phyloP scores from a whole-genome alignment of 2,888 invertebrate species.

The Ligdia adustata region DNA sequence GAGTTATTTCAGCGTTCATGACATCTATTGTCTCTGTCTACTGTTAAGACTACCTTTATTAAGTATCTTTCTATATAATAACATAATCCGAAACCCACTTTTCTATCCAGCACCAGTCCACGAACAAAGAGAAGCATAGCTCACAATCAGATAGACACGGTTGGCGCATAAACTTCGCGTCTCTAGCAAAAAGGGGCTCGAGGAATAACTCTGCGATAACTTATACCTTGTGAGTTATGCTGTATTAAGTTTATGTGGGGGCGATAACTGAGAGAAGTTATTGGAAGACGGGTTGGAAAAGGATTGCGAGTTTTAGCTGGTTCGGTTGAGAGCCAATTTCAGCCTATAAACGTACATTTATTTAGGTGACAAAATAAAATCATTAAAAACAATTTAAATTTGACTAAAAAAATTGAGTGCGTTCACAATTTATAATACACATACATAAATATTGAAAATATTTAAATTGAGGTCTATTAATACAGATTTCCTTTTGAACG shows the following conservation, averaged over 20 bases:
- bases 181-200: not conserved
- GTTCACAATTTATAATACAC: too few species aligned
- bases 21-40: too few species aligned
- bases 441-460: too few species aligned
- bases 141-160: conserved; percentile 39
- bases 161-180: conserved; percentile 46
- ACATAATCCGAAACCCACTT: conserved; percentile 2
- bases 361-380: not conserved
- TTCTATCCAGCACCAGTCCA: conserved; percentile 4
- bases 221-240: conserved; percentile 78
- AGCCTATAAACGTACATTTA: too few species aligned
- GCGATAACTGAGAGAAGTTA: conserved; percentile 40
- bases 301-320: not conserved
- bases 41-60: too few species aligned
- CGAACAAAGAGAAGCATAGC: conserved; percentile 26
- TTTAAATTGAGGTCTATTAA: too few species aligned
- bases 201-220: conserved; percentile 72
- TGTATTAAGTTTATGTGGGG: conserved; percentile 72
- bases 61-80: too few species aligned
- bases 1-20: too few species aligned
- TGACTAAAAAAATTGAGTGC: too few species aligned
- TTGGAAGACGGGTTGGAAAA: conserved; percentile 16
- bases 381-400: not conserved
- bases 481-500: too few species aligned
- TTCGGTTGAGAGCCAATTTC: conserved; percentile 1